These are phyloP conservation scores for Ormyrus pomaceus DNA, from an alignment of 2,888 invertebrate species.

Conservation along the genomic window DNA sequence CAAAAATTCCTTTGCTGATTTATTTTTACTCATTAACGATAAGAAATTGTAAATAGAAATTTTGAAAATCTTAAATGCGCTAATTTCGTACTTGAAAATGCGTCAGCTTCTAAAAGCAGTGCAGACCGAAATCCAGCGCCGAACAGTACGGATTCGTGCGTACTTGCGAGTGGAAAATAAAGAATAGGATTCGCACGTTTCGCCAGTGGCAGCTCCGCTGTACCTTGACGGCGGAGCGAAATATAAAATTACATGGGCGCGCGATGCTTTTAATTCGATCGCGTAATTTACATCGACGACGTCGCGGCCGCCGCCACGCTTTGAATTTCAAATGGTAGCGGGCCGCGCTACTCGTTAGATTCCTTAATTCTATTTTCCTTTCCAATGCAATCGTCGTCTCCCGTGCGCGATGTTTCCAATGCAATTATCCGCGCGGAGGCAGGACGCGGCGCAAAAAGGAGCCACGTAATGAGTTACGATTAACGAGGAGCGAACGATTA, in stretches of 20 bases:
- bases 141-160: too few relatives aligned
- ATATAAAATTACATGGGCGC: background rate
- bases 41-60: too few relatives aligned
- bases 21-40: too few relatives aligned
- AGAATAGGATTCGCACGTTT: too few relatives aligned
- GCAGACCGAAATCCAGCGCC: too few relatives aligned
- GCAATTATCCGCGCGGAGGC: conserved; percentile 25
- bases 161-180: too few relatives aligned
- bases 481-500: conserved; percentile 33
- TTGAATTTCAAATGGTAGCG: conserved; percentile 38
- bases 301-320: background rate
- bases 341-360: conserved; percentile 15
- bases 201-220: too few relatives aligned
- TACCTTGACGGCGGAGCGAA: background rate
- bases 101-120: too few relatives aligned
- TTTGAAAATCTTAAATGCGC: too few relatives aligned
- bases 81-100: too few relatives aligned
- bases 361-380: conserved; percentile 38
- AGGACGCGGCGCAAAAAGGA: background rate
- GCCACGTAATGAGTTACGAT: conserved; percentile 38
- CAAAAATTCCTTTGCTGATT: too few relatives aligned
- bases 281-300: conserved; percentile 25
- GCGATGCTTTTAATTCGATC: conserved; percentile 38
- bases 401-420: conserved; percentile 8
- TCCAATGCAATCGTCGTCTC: conserved; percentile 29